Conservation (phyloP, 2,113 vertebrate species). For the Alethe castanea region DNA sequence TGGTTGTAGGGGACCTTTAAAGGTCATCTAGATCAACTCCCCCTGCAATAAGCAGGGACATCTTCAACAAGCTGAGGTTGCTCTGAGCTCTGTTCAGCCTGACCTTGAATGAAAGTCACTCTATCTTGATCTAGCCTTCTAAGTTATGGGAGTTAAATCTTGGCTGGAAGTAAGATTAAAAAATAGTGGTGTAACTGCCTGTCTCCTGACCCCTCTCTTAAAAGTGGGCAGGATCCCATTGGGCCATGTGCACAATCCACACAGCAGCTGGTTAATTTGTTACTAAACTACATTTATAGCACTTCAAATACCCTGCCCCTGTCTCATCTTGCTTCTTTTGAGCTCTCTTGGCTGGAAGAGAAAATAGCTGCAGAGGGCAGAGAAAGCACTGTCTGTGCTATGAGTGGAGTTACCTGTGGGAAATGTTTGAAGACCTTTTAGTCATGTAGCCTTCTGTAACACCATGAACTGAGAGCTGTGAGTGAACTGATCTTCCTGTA, state of each 20-base stretch:
- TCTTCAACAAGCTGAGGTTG: neutral
- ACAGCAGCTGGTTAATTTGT: neutral
- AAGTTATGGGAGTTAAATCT: neutral
- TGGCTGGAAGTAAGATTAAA: neutral
- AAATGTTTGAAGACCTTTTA: neutral
- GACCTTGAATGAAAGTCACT: neutral
- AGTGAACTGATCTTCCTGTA: neutral
- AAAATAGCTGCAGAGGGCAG: neutral
- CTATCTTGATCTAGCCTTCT: neutral
- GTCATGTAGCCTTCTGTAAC: neutral
- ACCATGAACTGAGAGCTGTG: neutral
- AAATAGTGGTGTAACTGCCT: neutral
- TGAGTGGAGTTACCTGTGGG: neutral
- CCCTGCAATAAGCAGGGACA: neutral
- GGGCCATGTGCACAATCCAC: rapidly evolving
- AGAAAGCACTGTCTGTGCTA: neutral
- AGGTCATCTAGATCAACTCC: neutral
- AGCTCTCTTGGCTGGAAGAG: neutral
- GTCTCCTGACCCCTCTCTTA: neutral
- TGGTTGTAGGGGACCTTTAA: neutral
- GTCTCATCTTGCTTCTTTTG: neutral
- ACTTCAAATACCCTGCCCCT: neutral
- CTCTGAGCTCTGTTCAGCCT: neutral
- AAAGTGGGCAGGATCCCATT: rapidly evolving
- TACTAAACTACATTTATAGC: neutral